Evolutionary conservation across 2,888 invertebrate genomes (phyloP).

Genomic region (Onchidella celtica): DNA sequence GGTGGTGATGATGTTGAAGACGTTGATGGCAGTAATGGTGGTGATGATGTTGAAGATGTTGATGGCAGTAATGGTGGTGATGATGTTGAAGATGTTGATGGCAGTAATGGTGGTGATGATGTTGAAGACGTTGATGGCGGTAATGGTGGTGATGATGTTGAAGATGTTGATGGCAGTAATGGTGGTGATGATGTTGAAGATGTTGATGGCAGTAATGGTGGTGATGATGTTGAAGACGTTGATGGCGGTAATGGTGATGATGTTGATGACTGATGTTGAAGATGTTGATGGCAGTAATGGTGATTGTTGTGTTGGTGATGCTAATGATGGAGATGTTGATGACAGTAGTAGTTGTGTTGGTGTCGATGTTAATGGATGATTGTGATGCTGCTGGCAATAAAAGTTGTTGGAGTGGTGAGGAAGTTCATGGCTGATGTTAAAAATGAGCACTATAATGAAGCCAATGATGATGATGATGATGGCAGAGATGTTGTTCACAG

Average conservation of each 20-base stretch:
- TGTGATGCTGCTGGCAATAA: background rate
- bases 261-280: background rate
- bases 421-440: conserved; percentile 28
- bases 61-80: no score
- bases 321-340: conserved; percentile 23
- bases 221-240: no score
- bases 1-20: no score
- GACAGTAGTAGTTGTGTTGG: background rate
- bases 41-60: no score
- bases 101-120: no score
- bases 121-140: no score
- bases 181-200: no score
- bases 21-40: no score
- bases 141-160: no score
- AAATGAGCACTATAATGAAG: conserved; percentile 6
- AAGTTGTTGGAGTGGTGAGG: background rate
- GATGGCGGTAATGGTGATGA: background rate
- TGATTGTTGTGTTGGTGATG: conserved; percentile 11
- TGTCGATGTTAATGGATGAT: background rate
- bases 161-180: no score
- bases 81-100: no score
- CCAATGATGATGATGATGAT: background rate
- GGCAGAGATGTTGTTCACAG: background rate
- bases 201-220: no score
- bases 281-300: background rate